Evolutionary conservation across 1,140 invertebrate species (phyloP), one percentile per base, ranked within the genome.

Genomic region (Ctenoplectra terminalis): DNA sequence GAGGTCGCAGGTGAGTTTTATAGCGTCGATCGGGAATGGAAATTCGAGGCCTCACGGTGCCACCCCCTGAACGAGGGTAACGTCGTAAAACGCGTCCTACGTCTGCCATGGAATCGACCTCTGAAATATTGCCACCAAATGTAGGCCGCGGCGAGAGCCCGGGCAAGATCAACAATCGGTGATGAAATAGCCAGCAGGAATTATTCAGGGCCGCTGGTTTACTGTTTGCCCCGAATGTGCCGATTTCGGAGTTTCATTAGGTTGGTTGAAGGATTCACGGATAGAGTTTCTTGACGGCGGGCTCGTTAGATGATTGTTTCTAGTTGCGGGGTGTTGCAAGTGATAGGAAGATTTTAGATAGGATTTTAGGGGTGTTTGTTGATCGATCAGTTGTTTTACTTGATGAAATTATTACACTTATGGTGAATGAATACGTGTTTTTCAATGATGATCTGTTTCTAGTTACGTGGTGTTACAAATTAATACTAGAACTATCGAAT

Each of bases 1-100:
- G 40, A 6, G 43, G 69, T 52, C 43, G 37, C 58, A 63, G 77
- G 69, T 80, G 69, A 73, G 58, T 43, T 80, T 80, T 73, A 80
- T 13, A 46, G 20, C 63, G 34, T 48, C 56, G 34, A 71, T 58
- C 54, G n/a, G 54, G 43, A 58, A 60, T 70, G 48, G 64, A 78
- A 70, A 70, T 76, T 76, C 23, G 26, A 70, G 23, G 40, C 8
- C 29, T 46, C 75, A 48, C 8, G 7, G 23, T 23, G 26, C 20
- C 40, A 5, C 1, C 29, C 7, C 20, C 2, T 23, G 17, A 34
- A 54, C n/a, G 46, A 63, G 34, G 34, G 13, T 20, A 40, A 40
- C 63, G 15, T 58, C 75, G 64, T 77, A 77, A 77, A 77, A 77
- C 64, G 26, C 17, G 50, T 2, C 26, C 46, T 52, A 9, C 17